Base-by-base conservation (phyloP, 2,888 invertebrate genomes). In the Heteromyza rotundicornis region DNA sequence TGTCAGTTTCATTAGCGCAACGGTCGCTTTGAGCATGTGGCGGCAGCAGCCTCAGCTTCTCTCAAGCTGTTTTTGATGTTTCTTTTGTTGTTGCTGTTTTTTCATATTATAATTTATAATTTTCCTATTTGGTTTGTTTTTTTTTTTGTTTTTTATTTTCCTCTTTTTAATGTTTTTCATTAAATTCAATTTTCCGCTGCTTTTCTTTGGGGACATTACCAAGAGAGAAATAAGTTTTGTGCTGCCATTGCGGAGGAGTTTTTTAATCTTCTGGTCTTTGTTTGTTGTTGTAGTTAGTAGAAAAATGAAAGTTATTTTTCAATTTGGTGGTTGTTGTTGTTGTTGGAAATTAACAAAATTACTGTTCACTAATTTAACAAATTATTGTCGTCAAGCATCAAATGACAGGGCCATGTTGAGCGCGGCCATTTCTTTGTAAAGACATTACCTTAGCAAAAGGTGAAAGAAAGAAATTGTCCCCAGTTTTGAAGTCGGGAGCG, bases 261-360 rank as follows among this genome's bases (percentile, higher is more conserved):
- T 10, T 27, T 5, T 10, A 5, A 27, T 10, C 10, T 27, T 27
- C 7, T 27, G 5, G 27, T 27, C 27, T 27, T 27, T 27, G 5
- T 27, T 27, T 10, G 27, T 10, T 27, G 27, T 27, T 27, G 27
- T 27, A n/a, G n/a, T 40, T 7, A 7, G 10, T 12, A 40, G 40
- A n/a, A 40, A 40, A 40, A 40, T 40, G 40, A 40, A 40, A 40
- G 40, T 40, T 40, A 12, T 40, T n/a, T 40, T 40, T 40, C 40
- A 40, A 40, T n/a, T 40, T 40, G n/a, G n/a, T n/a, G n/a, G n/a
- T n/a, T n/a, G n/a, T 27, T 27, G 27, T 27, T 27, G 27, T 27
- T n/a, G 27, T 10, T 27, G 5, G 10, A 27, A 27, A 27, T 27
- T 27, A 27, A 27, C n/a, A n/a, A 27, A 27, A 27, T 10, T 27